A percentile compares a stretch with the other conserved stretches of the same genome.
These are phyloP conservation scores for Epizoanthus illoricatus DNA, from an alignment of 92 coral and sea anemone species.

Conservation along the genomic window DNA sequence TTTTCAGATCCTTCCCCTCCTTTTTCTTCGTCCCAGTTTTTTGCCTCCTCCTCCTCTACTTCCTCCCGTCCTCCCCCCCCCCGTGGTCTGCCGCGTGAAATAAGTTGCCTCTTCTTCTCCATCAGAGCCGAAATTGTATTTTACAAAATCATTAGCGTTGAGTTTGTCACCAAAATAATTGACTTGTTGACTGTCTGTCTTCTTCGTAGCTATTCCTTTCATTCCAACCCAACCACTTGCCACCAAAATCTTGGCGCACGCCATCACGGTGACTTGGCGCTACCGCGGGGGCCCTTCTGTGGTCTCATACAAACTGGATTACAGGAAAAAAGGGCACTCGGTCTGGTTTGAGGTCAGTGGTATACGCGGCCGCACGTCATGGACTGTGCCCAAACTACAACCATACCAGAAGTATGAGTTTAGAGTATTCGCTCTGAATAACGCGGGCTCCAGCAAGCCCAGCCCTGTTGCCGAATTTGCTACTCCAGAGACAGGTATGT, in stretches of 20 bases:
- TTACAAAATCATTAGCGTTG: too few relatives aligned
- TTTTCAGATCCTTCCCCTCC: background rate
- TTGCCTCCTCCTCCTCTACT: too few relatives aligned
- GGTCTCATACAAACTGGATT: constrained; percentile 63
- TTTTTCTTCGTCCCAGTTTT: background rate
- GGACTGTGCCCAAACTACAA: constrained; percentile 49
- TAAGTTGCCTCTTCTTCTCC: too few relatives aligned
- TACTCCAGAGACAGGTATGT: constrained; percentile 78
- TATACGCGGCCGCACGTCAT: constrained; percentile 65
- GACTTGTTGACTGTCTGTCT: background rate
- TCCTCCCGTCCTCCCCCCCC: too few relatives aligned
- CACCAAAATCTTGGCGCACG: constrained; percentile 53
- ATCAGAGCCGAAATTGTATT: background rate
- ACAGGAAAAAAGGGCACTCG: constrained; percentile 53
- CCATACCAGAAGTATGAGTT: constrained; percentile 76
- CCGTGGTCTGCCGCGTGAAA: too few relatives aligned
- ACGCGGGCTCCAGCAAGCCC: constrained; percentile 72
- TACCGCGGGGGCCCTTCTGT: constrained; percentile 64
- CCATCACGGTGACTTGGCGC: constrained; percentile 81
- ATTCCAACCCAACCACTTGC: constrained; percentile 72
- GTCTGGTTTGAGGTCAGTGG: constrained; percentile 57
- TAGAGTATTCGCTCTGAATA: constrained; percentile 77
- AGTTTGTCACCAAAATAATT: too few relatives aligned
- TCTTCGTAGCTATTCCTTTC: constrained; percentile 67
- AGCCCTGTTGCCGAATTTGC: constrained; percentile 73